phyloP scores from a whole-genome alignment of 2,797 vertebrate species.

The Garrulus glandarius region DNA sequence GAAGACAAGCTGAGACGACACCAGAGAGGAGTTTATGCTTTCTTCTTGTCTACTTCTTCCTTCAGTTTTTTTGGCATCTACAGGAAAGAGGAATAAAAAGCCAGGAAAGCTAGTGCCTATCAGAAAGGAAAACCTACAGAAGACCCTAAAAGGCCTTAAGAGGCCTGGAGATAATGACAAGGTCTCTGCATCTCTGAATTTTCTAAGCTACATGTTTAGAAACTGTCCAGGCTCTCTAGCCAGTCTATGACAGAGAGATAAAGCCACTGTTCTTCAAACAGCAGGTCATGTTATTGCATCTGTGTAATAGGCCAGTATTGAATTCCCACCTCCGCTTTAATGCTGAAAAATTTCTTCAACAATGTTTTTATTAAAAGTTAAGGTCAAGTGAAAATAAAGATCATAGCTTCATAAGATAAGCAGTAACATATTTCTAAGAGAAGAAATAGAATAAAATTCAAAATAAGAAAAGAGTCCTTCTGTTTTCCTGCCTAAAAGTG shows the following conservation, averaged over 20 bases:
- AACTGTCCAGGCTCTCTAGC: background rate
- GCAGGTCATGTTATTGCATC: background rate
- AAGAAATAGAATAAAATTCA: background rate
- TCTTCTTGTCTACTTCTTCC: background rate
- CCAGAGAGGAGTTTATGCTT: background rate
- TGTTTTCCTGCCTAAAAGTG: background rate
- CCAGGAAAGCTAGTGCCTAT: background rate
- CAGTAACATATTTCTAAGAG: background rate
- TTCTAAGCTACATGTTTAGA: background rate
- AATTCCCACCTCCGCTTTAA: background rate
- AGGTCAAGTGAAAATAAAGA: background rate
- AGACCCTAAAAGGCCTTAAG: background rate
- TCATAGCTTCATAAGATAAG: background rate
- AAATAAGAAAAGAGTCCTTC: background rate
- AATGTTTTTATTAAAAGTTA: background rate
- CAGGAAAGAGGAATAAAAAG: background rate
- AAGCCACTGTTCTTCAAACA: background rate
- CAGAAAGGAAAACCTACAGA: background rate
- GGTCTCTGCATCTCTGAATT: background rate
- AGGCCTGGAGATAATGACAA: background rate
- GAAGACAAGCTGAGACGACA: background rate
- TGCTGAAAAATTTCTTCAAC: background rate
- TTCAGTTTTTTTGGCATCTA: background rate
- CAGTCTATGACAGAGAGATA: background rate
- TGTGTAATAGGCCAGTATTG: background rate